Base-by-base conservation (phyloP, 1,140 invertebrate species). In the Lasioglossum albipes region DNA sequence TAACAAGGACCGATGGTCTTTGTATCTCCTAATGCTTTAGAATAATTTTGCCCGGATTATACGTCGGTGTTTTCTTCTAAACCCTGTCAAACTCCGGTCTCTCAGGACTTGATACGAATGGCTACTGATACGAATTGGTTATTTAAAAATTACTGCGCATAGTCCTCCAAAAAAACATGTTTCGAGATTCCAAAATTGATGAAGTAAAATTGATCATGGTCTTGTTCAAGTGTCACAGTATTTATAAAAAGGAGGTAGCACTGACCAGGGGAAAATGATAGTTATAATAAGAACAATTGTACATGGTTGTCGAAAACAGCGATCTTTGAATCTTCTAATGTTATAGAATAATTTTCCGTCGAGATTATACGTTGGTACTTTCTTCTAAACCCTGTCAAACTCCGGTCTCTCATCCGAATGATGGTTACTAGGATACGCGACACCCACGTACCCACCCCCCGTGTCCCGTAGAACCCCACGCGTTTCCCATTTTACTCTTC, bases 371-470 rank as follows among this genome's bases (percentile, higher is more conserved):
- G 22, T 2, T 6, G 10, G 2, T 45, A 59, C 54, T 52, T 70
- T 81, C 65, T 75, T 66, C 61, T 75, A 75, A 81, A 72, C 54
- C 64, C 64, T 71, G 45, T 77, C 82, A 84, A 81, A 77, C 68
- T 81, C 82, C 75, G 54, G 9, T 27, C 67, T 71, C 68, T 75
- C 75, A 77, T 81, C 68, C 67, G 74, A 78, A 70, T 77, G 78
- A 83, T 82, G 88, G 88, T 89, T 88, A 89, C 88, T 88, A 89
- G 87, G 86, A 89, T 81, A 89, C 83, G 87, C 85, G 87, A 88
- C 87, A 87, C 82, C 79, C 81, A 2, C 61, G 13, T 10, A 20
- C 52, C 7, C 9, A 16, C 42, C n/a, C 20, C 57, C 62, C 31
- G 52, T 54, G 4, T 7, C 22, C 61, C 61, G 9, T 27, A 22